phyloP scores from a whole-genome alignment of 2,113 vertebrate species.

The Tautogolabrus adspersus region DNA sequence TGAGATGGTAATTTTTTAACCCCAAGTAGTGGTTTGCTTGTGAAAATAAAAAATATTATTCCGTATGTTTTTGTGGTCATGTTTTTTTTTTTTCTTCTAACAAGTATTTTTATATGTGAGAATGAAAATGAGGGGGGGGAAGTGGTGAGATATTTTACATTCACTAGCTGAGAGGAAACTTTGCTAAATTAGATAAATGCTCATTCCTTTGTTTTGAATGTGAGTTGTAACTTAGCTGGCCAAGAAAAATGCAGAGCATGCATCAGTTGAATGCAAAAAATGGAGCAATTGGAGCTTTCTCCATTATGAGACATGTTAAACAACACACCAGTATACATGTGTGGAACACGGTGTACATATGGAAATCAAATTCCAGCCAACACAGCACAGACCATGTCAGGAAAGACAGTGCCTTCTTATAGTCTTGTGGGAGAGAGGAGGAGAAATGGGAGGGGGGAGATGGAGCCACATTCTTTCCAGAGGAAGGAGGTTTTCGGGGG shows the following conservation, averaged over 20 bases:
- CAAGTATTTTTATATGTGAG: not conserved
- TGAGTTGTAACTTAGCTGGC: not conserved
- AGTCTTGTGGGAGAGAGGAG: slow-evolving; percentile 66
- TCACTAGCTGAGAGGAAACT: not conserved
- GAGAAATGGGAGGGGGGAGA: slow-evolving; percentile 30
- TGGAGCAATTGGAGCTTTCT: slow-evolving; percentile 1
- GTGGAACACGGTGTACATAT: slow-evolving; percentile 22
- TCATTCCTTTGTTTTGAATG: not conserved
- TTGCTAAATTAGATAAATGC: not conserved
- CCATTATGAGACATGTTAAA: not conserved
- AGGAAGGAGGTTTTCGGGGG: slow-evolving; percentile 74
- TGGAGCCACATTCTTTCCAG: slow-evolving; percentile 77
- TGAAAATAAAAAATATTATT: slow-evolving; percentile 71
- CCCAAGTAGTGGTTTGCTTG: slow-evolving; percentile 51
- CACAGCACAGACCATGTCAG: slow-evolving; percentile 12
- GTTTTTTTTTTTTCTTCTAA: slow-evolving; percentile 10
- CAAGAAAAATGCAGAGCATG: not conserved
- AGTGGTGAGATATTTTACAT: not conserved
- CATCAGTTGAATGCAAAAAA: not conserved
- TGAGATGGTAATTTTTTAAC: slow-evolving; percentile 15
- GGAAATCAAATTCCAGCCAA: slow-evolving; percentile 42
- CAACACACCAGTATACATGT: slow-evolving; percentile 15
- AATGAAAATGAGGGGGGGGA: not conserved
- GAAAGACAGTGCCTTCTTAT: slow-evolving; percentile 59
- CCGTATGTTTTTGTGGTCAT: not conserved